A percentile compares a stretch with the other conserved stretches of the same genome.
These are phyloP conservation scores for Tinea trinotella DNA, from an alignment of 2,888 invertebrate genomes.

Conservation along the genomic window DNA sequence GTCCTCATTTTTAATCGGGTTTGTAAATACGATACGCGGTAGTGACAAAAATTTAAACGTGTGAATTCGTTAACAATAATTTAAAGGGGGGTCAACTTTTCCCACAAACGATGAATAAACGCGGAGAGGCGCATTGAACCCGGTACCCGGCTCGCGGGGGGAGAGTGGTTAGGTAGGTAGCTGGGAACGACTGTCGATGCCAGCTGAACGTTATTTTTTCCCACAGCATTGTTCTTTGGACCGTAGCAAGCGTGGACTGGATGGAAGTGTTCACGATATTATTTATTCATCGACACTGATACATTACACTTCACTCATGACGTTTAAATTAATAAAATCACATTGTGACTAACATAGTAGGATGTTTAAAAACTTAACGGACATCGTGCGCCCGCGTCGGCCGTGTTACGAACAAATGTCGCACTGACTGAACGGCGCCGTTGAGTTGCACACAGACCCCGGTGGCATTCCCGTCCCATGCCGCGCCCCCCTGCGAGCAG, in stretches of 20 bases:
- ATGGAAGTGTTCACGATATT: constrained; percentile 38
- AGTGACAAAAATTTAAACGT: constrained; percentile 47
- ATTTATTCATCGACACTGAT: constrained; percentile 24
- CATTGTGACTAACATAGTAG: neutral
- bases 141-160: constrained; percentile 62
- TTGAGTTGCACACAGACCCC: constrained; percentile 60
- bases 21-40: constrained; percentile 27
- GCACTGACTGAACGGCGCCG: constrained; percentile 48
- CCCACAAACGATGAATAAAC: constrained; percentile 73
- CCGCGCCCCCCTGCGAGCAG: constrained; percentile 39
- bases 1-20: neutral
- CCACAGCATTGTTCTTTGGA: constrained; percentile 73
- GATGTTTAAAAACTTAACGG: neutral
- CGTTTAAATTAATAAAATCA: neutral
- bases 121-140: constrained; percentile 71
- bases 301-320: constrained; percentile 32
- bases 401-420: constrained; percentile 55
- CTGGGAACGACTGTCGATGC: constrained; percentile 70
- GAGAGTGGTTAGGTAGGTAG: constrained; percentile 64
- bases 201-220: constrained; percentile 75
- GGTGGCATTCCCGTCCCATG: constrained; percentile 41
- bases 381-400: constrained; percentile 57
- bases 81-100: constrained; percentile 70
- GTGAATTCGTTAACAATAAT: constrained; percentile 71
- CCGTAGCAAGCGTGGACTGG: constrained; percentile 43